These are phyloP conservation scores for Ametastegia equiseti DNA, from an alignment of 2,888 invertebrate genomes.

Conservation along the genomic window DNA sequence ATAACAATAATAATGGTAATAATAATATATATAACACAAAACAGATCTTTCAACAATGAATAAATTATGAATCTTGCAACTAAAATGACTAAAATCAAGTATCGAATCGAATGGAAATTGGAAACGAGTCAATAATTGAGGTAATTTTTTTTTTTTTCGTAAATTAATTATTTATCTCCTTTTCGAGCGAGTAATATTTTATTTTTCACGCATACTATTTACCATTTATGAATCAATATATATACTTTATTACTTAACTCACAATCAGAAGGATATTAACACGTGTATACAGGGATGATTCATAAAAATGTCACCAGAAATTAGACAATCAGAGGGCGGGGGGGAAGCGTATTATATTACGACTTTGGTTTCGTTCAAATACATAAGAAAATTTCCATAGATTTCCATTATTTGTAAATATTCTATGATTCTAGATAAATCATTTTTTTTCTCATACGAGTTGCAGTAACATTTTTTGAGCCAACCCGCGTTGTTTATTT, in stretches of 20 bases:
- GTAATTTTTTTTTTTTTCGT: conserved; percentile 2
- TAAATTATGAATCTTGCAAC: background rate
- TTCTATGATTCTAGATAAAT: background rate
- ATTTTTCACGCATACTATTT: conserved; percentile 38
- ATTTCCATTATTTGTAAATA: background rate
- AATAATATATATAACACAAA: background rate
- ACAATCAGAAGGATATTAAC: conserved; percentile 18
- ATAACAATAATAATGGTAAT: background rate
- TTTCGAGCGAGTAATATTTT: conserved; percentile 34
- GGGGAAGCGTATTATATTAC: conserved; percentile 7
- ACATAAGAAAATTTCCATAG: background rate
- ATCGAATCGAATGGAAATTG: conserved; percentile 10
- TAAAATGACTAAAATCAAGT: conserved; percentile 14
- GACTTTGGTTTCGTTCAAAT: background rate
- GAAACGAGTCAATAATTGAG: conserved; percentile 15
- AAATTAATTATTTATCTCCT: background rate
- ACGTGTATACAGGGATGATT: conserved; percentile 28
- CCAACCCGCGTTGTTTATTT: conserved; percentile 19
- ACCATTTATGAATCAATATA: conserved; percentile 29
- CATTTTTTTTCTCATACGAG: background rate
- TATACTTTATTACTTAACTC: conserved; percentile 14
- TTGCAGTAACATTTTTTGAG: conserved; percentile 38
- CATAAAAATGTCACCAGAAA: conserved; percentile 32
- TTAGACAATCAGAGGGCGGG: background rate
- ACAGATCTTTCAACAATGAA: conserved; percentile 18